Base-by-base conservation (phyloP, 2,113 vertebrate species). In the Platysteira castanea region DNA sequence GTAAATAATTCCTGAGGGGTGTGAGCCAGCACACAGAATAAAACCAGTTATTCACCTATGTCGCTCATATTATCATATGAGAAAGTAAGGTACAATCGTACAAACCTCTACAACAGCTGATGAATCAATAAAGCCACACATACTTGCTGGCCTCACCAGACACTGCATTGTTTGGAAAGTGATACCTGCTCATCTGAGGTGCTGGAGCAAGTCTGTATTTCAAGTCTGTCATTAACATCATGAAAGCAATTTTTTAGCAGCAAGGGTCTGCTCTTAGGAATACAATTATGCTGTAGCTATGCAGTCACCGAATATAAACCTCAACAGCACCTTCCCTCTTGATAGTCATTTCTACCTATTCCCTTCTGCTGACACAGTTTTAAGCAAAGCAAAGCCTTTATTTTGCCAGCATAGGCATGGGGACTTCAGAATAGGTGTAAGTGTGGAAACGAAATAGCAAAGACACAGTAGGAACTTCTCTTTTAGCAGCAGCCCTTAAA, bases 371-470 rank as follows among this genome's bases (percentile, higher is more conserved):
- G 12, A 54, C 23, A 76, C 1, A 14, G 44, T 33, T 83, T 63
- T 41, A 90, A 35, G 7, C 27, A 69, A 11, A 69, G 31, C 7
- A 84, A 65, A 44, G 44, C 42, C 22, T 57, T 4, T 0, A 33
- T n/a, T 65, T 42, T 35, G 26, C 61, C 54, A 54, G 26, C 0
- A 0, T 4, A 46, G 23, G 5, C 30, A 9, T 2, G 2, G 11
- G 7, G 42, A 50, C 21, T 84, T 59, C 2, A 30, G 28, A 78
- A 78, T 1, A 19, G 13, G 33, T 28, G 1, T 27, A 81, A 33
- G 21, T 1, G 2, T 63, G 39, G 42, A 91, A 93, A 91, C 23
- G 52, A 57, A 83, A 22, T 7, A 84, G 33, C 17, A 74, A 74
- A 84, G 23, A 67, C 18, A 57, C 6, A 44, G 10, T 18, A 60